phyloP scores from a whole-genome alignment of 1,140 invertebrate genomes.

The Frieseomelitta varia region DNA sequence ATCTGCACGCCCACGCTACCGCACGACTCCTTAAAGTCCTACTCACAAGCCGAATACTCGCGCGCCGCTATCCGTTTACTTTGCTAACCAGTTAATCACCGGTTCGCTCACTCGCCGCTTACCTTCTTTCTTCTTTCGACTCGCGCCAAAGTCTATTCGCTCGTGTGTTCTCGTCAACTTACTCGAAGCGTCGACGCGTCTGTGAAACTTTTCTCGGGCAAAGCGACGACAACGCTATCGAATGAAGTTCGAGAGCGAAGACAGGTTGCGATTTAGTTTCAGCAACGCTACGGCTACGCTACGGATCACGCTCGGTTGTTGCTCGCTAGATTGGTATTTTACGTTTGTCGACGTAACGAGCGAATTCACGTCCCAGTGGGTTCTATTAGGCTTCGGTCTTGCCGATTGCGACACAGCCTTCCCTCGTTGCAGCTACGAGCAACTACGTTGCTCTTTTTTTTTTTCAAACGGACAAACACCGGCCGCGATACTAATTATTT shows the following conservation, averaged over 20 bases:
- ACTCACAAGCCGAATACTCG: constrained; percentile 55
- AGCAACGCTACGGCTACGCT: no score
- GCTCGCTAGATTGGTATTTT: constrained; percentile 46
- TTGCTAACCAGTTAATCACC: constrained; percentile 12
- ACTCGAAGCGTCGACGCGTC: no score
- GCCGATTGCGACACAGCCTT: constrained; percentile 20
- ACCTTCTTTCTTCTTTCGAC: background rate
- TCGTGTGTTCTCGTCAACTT: no score
- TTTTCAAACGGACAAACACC: constrained; percentile 41
- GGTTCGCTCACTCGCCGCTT: background rate
- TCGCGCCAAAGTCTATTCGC: no score
- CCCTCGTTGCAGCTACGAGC: constrained; percentile 44
- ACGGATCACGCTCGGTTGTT: constrained; percentile 4
- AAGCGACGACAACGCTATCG: no score
- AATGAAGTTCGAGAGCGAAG: no score
- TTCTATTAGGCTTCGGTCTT: constrained; percentile 55
- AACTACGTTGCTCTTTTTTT: constrained; percentile 44
- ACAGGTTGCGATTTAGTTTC: background rate
- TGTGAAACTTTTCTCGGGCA: no score
- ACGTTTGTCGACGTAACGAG: background rate
- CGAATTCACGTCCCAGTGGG: constrained; percentile 55
- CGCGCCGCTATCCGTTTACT: constrained; percentile 42
- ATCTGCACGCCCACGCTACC: constrained; percentile 67
- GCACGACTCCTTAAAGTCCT: constrained; percentile 59
- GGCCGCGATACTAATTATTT: constrained; percentile 61